Conservation (phyloP, 2,113 vertebrate genomes). For the Mesitornis unicolor region DNA sequence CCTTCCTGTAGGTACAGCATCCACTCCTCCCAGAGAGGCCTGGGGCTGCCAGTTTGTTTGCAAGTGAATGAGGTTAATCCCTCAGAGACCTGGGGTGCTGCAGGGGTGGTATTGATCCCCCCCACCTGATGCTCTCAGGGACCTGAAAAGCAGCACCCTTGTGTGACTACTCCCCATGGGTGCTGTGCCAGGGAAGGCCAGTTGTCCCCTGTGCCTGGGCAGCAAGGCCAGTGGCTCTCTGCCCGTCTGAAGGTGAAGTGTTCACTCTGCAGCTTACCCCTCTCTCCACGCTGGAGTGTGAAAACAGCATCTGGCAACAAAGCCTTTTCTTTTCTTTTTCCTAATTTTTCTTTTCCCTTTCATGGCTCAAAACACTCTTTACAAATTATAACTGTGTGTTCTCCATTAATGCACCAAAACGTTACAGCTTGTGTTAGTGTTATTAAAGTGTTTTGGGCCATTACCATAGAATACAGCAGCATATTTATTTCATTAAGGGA, state of each 20-base stretch:
- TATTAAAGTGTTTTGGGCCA: constrained; percentile 5
- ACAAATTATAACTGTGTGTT: neutral
- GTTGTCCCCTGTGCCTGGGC: neutral
- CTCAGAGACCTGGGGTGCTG: fast-evolving
- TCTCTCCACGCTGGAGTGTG: neutral
- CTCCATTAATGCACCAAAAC: neutral
- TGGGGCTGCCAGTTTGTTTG: neutral
- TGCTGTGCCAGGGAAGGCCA: neutral
- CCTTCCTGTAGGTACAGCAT: neutral
- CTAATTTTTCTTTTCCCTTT: neutral
- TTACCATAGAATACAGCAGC: neutral
- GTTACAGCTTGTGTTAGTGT: neutral
- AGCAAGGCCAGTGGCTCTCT: neutral
- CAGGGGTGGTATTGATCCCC: fast-evolving
- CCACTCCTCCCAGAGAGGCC: neutral
- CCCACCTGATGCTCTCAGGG: neutral
- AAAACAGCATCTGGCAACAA: neutral
- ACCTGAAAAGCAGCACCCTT: neutral
- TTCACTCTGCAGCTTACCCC: neutral
- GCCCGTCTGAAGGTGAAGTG: neutral
- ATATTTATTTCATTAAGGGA: constrained; percentile 26
- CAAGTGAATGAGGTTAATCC: neutral
- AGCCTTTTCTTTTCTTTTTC: neutral
- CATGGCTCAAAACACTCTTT: neutral
- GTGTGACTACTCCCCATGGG: fast-evolving